phyloP scores from a whole-genome alignment of 35 echinoderm and acorn worm genomes.

The Heliocidaris tuberculata region DNA sequence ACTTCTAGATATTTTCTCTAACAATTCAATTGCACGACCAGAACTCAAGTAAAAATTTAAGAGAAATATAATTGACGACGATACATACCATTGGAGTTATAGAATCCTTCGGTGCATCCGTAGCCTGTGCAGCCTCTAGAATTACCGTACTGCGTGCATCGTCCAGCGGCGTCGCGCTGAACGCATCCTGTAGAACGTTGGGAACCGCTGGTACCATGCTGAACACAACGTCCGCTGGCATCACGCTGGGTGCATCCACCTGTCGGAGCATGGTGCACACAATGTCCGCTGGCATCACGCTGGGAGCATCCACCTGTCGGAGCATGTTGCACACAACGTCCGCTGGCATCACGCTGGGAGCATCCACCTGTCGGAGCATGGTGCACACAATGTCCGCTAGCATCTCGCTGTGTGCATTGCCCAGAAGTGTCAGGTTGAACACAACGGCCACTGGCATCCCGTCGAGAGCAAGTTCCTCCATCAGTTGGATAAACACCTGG shows the following conservation, averaged over 20 bases:
- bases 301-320: neutral
- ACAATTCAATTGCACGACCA: too few species aligned
- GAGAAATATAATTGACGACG: neutral
- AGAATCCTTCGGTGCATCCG: too few species aligned
- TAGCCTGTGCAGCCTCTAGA: too few species aligned
- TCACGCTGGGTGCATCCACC: neutral
- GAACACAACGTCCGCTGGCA: neutral
- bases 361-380: neutral
- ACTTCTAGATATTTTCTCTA: too few species aligned
- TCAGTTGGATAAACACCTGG: neutral
- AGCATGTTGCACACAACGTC: neutral
- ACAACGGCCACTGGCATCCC: neutral
- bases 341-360: neutral
- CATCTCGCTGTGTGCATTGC: neutral
- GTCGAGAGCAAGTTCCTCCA: neutral
- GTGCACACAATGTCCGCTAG: neutral
- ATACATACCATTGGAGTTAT: neutral
- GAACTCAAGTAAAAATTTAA: neutral
- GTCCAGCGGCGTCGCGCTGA: neutral
- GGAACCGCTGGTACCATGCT: neutral
- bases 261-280: neutral
- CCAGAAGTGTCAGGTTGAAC: neutral
- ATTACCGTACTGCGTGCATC: neutral
- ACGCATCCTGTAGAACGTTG: neutral
- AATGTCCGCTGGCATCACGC: neutral